phyloP scores from a whole-genome alignment of 2,113 vertebrate genomes.

The Tragelaphus imberbis region DNA sequence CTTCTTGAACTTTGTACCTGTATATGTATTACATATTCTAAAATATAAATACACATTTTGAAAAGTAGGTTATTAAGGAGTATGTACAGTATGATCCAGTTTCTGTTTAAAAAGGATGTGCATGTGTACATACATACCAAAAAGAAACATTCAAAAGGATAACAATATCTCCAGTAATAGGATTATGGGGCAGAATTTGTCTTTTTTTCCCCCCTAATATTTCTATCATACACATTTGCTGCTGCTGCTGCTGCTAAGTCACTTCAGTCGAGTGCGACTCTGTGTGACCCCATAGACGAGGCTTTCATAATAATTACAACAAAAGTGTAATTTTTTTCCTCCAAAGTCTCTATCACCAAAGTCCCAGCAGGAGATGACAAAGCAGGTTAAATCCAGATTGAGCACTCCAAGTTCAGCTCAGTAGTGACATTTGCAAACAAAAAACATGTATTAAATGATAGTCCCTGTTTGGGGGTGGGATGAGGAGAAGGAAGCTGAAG shows the following conservation, averaged over 20 bases:
- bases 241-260: no score
- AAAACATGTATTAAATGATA: not conserved
- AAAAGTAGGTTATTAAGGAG: constrained; percentile 56
- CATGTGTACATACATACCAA: not conserved
- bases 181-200: not conserved
- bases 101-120: not conserved
- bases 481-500: not conserved
- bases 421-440: not conserved
- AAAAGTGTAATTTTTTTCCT: not conserved
- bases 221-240: not conserved
- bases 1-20: constrained; percentile 22
- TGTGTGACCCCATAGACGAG: not conserved
- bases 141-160: not conserved
- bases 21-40: constrained; percentile 2
- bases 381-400: not conserved
- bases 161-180: not conserved
- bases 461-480: not conserved
- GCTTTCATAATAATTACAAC: not conserved
- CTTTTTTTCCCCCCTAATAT: not conserved
- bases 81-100: not conserved
- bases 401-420: not conserved
- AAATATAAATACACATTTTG: constrained; percentile 50
- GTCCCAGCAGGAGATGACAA: not conserved
- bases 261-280: no score
- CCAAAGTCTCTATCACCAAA: not conserved